A percentile compares a stretch with the other conserved stretches of the same genome.
phyloP scores from a whole-genome alignment of 2,113 vertebrate genomes.

The Labeo catla region DNA sequence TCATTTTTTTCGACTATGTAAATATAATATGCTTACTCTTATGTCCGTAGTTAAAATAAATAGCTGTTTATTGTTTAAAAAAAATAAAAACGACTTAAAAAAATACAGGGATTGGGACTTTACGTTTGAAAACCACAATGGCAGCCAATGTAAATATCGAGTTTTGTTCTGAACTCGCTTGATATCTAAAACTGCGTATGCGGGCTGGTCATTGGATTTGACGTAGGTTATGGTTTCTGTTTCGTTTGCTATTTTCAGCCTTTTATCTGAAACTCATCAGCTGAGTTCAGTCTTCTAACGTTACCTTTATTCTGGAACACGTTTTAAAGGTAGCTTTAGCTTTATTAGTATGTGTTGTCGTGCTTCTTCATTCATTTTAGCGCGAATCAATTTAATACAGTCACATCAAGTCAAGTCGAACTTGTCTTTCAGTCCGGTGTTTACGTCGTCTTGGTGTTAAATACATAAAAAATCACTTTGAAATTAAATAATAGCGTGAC shows the following conservation, averaged over 20 bases:
- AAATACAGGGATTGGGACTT: not conserved
- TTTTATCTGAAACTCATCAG: not conserved
- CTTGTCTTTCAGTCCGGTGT: not conserved
- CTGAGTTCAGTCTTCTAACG: not conserved
- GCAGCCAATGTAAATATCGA: not conserved
- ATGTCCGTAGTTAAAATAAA: not conserved
- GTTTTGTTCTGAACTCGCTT: not conserved
- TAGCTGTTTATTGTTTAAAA: not conserved
- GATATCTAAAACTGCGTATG: not conserved
- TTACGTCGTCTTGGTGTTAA: not conserved
- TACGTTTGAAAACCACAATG: slow-evolving; percentile 4
- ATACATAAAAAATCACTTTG: not conserved
- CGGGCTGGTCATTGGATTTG: not conserved
- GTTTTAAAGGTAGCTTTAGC: slow-evolving; percentile 5
- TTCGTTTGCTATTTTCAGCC: not conserved
- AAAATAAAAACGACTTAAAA: not conserved
- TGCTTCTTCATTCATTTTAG: not conserved
- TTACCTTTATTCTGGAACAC: not conserved
- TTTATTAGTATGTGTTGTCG: not conserved
- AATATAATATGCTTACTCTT: not conserved
- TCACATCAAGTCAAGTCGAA: not conserved
- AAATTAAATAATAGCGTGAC: not conserved
- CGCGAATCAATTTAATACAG: not conserved
- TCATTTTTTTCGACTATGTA: not conserved
- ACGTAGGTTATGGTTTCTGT: not conserved